Evolutionary conservation across 2,888 invertebrate species (phyloP), one percentile per base, ranked within the genome.

Genomic region (Ophraella communa): DNA sequence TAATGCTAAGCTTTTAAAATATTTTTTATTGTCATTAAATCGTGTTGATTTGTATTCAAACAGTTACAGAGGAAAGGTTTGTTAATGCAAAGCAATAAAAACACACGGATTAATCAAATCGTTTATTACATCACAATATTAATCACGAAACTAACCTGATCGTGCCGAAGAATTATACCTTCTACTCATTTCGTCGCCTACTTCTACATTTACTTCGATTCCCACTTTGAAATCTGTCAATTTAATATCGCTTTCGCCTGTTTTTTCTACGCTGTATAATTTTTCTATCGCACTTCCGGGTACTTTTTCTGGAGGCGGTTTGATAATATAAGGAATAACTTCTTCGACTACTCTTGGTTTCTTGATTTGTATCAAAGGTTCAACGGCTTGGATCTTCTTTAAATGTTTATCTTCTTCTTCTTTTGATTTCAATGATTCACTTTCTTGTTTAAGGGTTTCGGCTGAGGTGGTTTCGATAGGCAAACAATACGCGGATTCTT

Each of bases 131-230:
- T 21, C 45, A 33, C 45, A 33, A 23, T n/a, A 27, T 2, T 57
- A 55, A 44, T 18, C 47, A 54, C 51, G 56, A 68, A 23, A 75
- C 76, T 76, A 68, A 77, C 78, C 78, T 77, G 76, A 75, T 70
- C 71, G 72, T 35, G 75, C 62, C 20, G 75, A 70, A 51, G 75
- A 75, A 60, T 77, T 77, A 44, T 77, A 78, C 66, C 75, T 78
- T 72, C 75, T 74, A 65, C 79, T 76, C 77, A 80, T 81, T 72
- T 80, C 80, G 67, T 78, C 77, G 59, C 70, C 75, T 60, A 75
- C 72, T 73, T 77, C 79, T 59, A 76, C 77, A 74, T 78, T 77
- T 71, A 78, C 76, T 68, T 77, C 77, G 56, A 78, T 73, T 64
- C 77, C 77, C 65, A 79, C 75, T 70, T 76, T 76, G 59, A 72